Conservation (phyloP, 1,140 invertebrate species). For the Chionoecetes opilio region DNA sequence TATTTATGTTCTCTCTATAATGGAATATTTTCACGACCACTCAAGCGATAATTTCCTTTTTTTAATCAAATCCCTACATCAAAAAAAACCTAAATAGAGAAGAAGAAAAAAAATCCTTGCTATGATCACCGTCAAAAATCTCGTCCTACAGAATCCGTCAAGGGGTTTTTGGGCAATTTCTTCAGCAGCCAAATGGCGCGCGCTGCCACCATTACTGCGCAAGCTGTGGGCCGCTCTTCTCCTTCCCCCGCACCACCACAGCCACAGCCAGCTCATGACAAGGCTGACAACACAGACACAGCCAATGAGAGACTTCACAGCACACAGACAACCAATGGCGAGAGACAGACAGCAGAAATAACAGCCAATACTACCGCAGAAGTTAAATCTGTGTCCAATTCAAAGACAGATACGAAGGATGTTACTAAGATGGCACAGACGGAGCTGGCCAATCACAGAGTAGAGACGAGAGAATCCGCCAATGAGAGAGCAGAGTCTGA, state of each 20-base stretch:
- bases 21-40: no score
- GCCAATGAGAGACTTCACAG: neutral
- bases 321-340: neutral
- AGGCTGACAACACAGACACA: neutral
- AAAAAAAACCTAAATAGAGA: neutral
- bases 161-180: constrained; percentile 50
- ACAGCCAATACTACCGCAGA: neutral
- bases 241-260: neutral
- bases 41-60: neutral
- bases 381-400: neutral
- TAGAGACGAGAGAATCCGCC: neutral
- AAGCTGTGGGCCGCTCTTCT: neutral
- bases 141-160: constrained; percentile 45
- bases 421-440: neutral
- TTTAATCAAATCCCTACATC: neutral
- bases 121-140: neutral
- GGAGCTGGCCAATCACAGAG: neutral
- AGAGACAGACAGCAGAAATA: neutral
- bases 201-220: neutral
- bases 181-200: neutral
- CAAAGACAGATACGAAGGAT: neutral
- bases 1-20: no score
- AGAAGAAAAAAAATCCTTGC: neutral
- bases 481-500: neutral
- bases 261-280: neutral